Evolutionary conservation across 2,888 invertebrate species (phyloP), one percentile per base, ranked within the genome.

Genomic region (Molanna angustata): DNA sequence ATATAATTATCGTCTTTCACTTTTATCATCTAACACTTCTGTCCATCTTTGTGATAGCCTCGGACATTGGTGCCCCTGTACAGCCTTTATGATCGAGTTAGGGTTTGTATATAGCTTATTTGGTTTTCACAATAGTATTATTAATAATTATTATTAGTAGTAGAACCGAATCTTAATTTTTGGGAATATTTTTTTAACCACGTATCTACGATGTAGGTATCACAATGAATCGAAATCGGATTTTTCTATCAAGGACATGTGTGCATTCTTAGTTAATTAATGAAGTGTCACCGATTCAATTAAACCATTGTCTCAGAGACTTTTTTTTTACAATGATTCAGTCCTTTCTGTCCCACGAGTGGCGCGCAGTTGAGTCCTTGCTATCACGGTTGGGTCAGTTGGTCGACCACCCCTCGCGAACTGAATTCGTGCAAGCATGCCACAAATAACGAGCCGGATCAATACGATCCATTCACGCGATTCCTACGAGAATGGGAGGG

Each of bases 281-380:
- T 54, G 44, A 22, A 45, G 49, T 54, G 54, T 54, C 40, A 54
- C 49, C 41, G 45, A 45, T 45, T 40, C 49, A 49, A 49, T 54
- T 27, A 27, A 27, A 41, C 41, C 21, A 20, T 21, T 41, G 41
- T 41, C 18, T 41, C 21, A 4, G 41, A 19, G 41, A 18, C n/a
- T 27, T 4, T 27, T 27, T 7, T 27, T 27, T 27, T 27, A 4
- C 13, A 13, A 14, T 13, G 7, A 13, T 35, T 6, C 20, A 14
- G 6, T 20, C 41, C 14, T 41, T 41, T 41, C n/a, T n/a, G 9
- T n/a, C 19, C 21, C 4, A 20, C 4, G 21, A 41, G 41, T 41
- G 41, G 9, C n/a, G 19, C 18, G 20, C 13, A 19, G 41, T n/a
- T n/a, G n/a, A n/a, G n/a, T n/a, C n/a, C n/a, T 41, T 21, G 21